Base-by-base conservation (phyloP, 2,797 vertebrate species). In the Hydrocynus forskahlii region DNA sequence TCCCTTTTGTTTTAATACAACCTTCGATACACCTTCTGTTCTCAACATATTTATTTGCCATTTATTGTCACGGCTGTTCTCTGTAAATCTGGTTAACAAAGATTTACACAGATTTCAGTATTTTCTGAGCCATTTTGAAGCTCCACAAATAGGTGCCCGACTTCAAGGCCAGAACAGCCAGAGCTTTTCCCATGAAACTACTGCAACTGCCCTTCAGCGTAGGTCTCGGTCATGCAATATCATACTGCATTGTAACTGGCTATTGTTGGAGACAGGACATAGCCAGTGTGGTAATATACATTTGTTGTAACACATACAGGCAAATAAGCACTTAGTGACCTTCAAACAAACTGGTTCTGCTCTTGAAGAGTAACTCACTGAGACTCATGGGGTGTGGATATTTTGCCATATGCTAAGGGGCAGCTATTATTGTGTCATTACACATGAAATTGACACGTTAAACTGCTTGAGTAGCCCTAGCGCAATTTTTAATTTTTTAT, bases 321-420 rank as follows among this genome's bases (percentile, higher is more conserved):
- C 43, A 75, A 25, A 48, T 12, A 35, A n/a, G 60, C 21, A 64
- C 29, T 45, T 48, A 25, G 13, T 70, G 60, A 29, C 63, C 72
- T 69, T 76, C 23, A 35, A 40, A 71, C 25, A 75, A 81, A 76
- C 74, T 57, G 68, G 81, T 67, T 78, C 13, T 73, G 4, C 48
- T 54, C 59, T 29, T 38, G 50, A 17, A 6, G 4, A n/a, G 25
- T 45, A 13, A 14, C 59, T 43, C 40, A 38, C 35, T 38, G 66
- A 13, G 45, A 21, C 21, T 7, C n/a, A 40, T 0, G 23, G 67
- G 21, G 66, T 69, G 45, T 45, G 67, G 5, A 69, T 69, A 17
- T 69, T 45, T 69, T 23, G 19, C 17, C 64, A 40, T 63, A 63
- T 5, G 13, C 25, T 16, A 29, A 25, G 12, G 60, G 35, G 23